A percentile compares a stretch with the other conserved stretches of the same genome.
phyloP scores from a whole-genome alignment of 2,888 invertebrate genomes.

The Nemoura dubitans region DNA sequence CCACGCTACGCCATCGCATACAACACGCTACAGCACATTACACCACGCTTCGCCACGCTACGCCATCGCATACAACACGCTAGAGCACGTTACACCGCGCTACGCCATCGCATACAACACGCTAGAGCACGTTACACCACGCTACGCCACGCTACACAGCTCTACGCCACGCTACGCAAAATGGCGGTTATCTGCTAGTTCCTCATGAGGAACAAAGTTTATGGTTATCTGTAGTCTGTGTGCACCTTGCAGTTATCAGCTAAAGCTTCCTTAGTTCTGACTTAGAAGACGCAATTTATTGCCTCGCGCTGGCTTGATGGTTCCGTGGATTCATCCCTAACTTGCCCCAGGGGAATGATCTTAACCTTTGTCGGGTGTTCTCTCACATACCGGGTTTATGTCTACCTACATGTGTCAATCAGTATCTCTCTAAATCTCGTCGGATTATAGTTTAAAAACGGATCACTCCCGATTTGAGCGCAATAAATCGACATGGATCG shows the following conservation, averaged over 20 bases:
- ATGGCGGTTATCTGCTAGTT: not conserved
- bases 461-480: not conserved
- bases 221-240: not conserved
- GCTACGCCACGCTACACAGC: too few relatives aligned
- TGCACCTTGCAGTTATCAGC: not conserved
- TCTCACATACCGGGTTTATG: not conserved
- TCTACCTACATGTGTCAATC: not conserved
- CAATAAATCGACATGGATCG: not conserved
- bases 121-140: too few relatives aligned
- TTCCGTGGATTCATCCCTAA: not conserved
- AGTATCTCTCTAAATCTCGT: not conserved
- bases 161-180: too few relatives aligned
- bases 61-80: too few relatives aligned
- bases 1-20: too few relatives aligned
- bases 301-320: not conserved
- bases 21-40: too few relatives aligned
- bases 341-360: not conserved
- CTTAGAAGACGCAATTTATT: not conserved
- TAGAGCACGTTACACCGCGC: too few relatives aligned
- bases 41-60: too few relatives aligned
- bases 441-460: not conserved
- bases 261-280: not conserved
- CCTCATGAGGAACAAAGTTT: constrained; percentile 4
- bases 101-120: too few relatives aligned
- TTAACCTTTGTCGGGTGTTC: not conserved